These are phyloP conservation scores for Machaerirhynchus nigripectus DNA, from an alignment of 2,113 vertebrate genomes.

Conservation along the genomic window DNA sequence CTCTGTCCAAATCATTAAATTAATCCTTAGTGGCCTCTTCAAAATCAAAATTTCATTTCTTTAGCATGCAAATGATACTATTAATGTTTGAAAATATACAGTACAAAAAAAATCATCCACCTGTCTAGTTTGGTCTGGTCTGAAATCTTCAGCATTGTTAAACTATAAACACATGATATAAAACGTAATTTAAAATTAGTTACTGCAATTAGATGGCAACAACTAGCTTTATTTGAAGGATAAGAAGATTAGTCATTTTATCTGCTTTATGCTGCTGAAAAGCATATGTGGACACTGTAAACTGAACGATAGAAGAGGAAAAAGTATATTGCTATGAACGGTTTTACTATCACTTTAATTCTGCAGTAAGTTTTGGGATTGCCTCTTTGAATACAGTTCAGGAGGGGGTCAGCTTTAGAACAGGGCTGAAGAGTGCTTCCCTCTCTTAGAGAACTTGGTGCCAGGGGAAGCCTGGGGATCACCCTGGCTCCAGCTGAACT, in stretches of 20 bases:
- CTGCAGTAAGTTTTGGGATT: not conserved
- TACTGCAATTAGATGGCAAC: not conserved
- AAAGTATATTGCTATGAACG: not conserved
- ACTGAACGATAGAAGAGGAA: not conserved
- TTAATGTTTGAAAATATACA: constrained; percentile 64
- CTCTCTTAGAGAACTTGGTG: not conserved
- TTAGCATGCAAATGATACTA: constrained; percentile 65
- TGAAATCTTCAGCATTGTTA: constrained; percentile 12
- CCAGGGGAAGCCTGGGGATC: not conserved
- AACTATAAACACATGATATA: not conserved
- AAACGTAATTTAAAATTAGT: constrained; percentile 18
- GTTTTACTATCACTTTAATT: not conserved
- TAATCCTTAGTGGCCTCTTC: constrained; percentile 69
- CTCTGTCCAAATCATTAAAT: constrained; percentile 69
- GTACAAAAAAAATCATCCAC: not conserved
- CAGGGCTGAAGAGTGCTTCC: not conserved
- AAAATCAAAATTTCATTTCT: constrained; percentile 70
- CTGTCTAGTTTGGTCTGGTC: constrained; percentile 19
- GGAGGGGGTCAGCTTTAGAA: not conserved
- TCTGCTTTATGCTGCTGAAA: not conserved
- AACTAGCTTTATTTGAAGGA: not conserved
- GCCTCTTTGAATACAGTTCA: not conserved
- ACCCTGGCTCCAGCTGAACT: too few relatives aligned
- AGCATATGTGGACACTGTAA: not conserved
- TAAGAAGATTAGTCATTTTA: not conserved